Conservation (phyloP, 1,140 invertebrate genomes). For the Nebria ingens region DNA sequence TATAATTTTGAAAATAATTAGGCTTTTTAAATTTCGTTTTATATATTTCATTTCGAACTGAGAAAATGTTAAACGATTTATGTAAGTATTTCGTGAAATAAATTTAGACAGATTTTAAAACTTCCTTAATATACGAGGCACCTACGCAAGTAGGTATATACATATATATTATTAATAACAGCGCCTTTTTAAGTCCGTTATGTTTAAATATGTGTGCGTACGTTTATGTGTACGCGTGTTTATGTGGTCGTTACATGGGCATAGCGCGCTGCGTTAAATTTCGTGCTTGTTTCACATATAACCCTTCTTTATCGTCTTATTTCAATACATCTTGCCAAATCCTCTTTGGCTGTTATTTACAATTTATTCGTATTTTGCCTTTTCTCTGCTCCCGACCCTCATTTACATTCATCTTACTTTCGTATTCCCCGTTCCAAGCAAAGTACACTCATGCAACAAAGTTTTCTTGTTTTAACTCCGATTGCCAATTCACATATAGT, state of each 20-base stretch:
- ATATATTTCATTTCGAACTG: no score
- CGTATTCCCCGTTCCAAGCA: not conserved
- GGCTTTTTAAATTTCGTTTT: no score
- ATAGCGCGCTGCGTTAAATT: constrained; percentile 4
- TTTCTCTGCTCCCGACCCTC: constrained; percentile 10
- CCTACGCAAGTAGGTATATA: not conserved
- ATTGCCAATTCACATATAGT: no score
- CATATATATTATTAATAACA: no score
- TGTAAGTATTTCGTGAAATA: no score
- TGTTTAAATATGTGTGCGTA: not conserved
- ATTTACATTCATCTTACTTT: constrained; percentile 12
- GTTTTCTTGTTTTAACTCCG: no score
- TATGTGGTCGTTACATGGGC: constrained; percentile 2
- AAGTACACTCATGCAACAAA: not conserved
- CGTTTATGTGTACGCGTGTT: not conserved
- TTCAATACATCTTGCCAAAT: constrained; percentile 11
- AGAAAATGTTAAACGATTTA: no score
- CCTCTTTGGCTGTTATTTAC: constrained; percentile 9
- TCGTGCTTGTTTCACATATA: constrained; percentile 8
- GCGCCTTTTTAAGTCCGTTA: no score
- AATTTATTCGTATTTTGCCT: constrained; percentile 12
- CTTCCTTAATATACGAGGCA: no score
- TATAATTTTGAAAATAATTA: no score
- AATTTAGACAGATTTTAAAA: no score
- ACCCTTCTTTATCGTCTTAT: constrained; percentile 11